Percentiles rank a stretch among this genome's conserved stretches.
Conservation (phyloP, 2,888 invertebrate genomes). For the Phaonia tiefii region DNA sequence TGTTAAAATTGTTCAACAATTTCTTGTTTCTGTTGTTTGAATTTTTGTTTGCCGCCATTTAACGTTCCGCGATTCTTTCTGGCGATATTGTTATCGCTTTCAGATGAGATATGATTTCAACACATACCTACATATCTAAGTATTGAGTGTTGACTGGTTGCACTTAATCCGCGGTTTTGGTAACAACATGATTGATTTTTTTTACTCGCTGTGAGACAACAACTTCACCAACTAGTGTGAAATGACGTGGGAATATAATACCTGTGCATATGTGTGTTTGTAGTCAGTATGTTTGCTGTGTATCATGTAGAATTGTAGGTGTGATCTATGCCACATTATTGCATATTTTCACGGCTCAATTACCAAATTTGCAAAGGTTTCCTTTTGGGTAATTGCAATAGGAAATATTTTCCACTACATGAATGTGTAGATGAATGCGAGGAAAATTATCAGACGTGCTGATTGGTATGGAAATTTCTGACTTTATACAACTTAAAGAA, state of each 20-base stretch:
- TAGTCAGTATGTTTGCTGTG: no score
- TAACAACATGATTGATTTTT: slow-evolving; percentile 68
- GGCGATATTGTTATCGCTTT: slow-evolving; percentile 58
- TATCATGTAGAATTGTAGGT: slow-evolving; percentile 72
- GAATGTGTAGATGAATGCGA: not conserved
- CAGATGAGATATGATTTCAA: slow-evolving; percentile 66
- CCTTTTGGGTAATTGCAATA: slow-evolving; percentile 51
- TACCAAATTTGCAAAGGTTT: slow-evolving; percentile 62
- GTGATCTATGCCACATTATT: slow-evolving; percentile 70
- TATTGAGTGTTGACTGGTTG: slow-evolving; percentile 32
- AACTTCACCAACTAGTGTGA: slow-evolving; percentile 13
- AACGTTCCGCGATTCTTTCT: slow-evolving; percentile 60
- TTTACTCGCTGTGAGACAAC: slow-evolving; percentile 23
- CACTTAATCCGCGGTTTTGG: slow-evolving; percentile 54
- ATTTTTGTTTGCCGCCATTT: slow-evolving; percentile 41
- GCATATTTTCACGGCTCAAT: slow-evolving; percentile 52
- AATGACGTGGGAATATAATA: slow-evolving; percentile 23
- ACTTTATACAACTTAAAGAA: slow-evolving; percentile 78
- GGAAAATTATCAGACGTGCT: not conserved
- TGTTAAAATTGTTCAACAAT: slow-evolving; percentile 77
- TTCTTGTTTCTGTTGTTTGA: slow-evolving; percentile 54
- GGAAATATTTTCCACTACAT: not conserved
- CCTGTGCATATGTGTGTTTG: not conserved
- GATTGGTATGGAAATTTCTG: not conserved
- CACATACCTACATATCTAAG: slow-evolving; percentile 52